Evolutionary conservation across 2,113 vertebrate species (phyloP).

Genomic region (Polyodon spathula): DNA sequence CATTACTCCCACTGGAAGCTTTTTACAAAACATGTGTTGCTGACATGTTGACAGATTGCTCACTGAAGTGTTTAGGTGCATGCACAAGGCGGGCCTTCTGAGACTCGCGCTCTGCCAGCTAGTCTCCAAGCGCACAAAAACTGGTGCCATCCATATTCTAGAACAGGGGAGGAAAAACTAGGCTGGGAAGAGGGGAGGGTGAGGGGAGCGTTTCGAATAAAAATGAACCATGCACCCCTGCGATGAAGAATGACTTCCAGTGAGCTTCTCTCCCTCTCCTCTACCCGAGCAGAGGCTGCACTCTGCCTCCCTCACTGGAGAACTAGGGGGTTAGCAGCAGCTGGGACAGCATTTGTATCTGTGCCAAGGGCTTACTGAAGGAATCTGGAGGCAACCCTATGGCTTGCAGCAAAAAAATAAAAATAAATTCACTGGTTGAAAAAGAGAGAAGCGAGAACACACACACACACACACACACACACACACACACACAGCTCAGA

Average conservation of each 20-base stretch:
- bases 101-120: slow-evolving; percentile 81
- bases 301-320: slow-evolving; percentile 69
- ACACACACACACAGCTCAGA: slow-evolving; percentile 1
- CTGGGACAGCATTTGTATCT: slow-evolving; percentile 90
- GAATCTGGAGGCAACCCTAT: slow-evolving; percentile 90
- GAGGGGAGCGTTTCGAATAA: slow-evolving; percentile 57
- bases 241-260: slow-evolving; percentile 70
- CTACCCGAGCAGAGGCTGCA: slow-evolving; percentile 42
- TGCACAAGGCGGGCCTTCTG: slow-evolving; percentile 91
- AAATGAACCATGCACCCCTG: slow-evolving; percentile 73
- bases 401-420: slow-evolving; percentile 54
- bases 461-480: slow-evolving; percentile 8
- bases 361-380: slow-evolving; percentile 96
- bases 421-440: too few relatives aligned
- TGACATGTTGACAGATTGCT: slow-evolving; percentile 99
- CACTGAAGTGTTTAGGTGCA: slow-evolving; percentile 87
- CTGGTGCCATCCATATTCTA: slow-evolving; percentile 98
- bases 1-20: slow-evolving; percentile 80
- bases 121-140: slow-evolving; percentile 89
- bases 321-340: slow-evolving; percentile 84
- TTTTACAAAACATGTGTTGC: slow-evolving; percentile 98
- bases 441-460: slow-evolving; percentile 7
- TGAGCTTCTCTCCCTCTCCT: slow-evolving; percentile 28
- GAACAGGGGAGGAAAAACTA: slow-evolving; percentile 68
- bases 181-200: slow-evolving; percentile 58